Conservation (phyloP, 2,113 vertebrate genomes). For the Macrotis lagotis region DNA sequence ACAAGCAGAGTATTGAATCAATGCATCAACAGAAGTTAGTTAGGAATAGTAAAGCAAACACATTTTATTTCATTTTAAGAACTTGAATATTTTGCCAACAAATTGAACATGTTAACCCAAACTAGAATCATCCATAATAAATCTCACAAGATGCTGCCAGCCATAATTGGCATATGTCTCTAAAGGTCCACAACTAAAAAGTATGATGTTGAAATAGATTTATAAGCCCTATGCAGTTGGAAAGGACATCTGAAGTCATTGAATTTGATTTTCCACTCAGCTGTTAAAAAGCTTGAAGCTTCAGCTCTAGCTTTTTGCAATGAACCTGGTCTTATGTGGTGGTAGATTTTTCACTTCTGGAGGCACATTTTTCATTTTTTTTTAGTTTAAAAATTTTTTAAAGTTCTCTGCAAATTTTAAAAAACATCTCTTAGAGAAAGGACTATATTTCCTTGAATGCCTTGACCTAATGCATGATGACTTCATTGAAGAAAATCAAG, state of each 20-base stretch:
- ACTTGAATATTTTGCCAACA: not conserved
- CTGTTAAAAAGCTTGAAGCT: not conserved
- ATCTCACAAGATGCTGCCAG: not conserved
- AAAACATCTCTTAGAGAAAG: not conserved
- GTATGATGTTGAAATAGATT: not conserved
- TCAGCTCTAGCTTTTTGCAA: not conserved
- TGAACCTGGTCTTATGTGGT: not conserved
- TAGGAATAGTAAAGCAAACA: not conserved
- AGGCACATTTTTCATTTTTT: too few species aligned
- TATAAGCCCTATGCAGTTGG: not conserved
- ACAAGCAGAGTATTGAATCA: not conserved
- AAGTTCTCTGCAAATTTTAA: not conserved
- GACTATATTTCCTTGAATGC: not conserved
- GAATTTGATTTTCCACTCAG: not conserved
- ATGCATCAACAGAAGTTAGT: not conserved
- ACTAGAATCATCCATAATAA: not conserved
- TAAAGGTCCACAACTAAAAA: not conserved
- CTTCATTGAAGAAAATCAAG: not conserved
- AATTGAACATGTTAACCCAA: not conserved
- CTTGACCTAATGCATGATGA: not conserved
- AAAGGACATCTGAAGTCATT: not conserved
- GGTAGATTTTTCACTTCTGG: not conserved
- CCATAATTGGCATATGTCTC: not conserved
- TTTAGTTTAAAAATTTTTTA: too few species aligned
- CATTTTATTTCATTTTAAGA: not conserved